Conservation (phyloP, 1,140 invertebrate species). For the Meloidogyne exigua region DNA sequence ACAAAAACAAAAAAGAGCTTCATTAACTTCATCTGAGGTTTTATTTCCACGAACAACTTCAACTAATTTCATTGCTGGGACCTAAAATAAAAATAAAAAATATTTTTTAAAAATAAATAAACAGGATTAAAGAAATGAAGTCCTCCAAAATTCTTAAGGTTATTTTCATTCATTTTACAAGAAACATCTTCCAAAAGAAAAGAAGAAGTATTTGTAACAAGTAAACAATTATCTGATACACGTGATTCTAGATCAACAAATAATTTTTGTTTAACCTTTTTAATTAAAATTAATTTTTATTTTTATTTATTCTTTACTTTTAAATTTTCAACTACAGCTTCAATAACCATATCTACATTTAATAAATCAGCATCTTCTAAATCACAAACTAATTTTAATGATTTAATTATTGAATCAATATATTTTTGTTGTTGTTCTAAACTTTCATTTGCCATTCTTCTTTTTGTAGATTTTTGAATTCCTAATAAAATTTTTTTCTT, state of each 20-base stretch:
- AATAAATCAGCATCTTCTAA: constrained; percentile 40
- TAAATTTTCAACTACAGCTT: constrained; percentile 60
- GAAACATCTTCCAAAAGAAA: constrained; percentile 80
- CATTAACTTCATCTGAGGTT: constrained; percentile 76
- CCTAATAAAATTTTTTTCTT: constrained; percentile 42
- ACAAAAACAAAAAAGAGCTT: constrained; percentile 75
- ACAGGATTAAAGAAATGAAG: constrained; percentile 86
- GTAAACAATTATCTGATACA: constrained; percentile 64
- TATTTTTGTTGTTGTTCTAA: constrained; percentile 39
- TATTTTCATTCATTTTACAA: constrained; percentile 65
- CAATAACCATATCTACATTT: constrained; percentile 54
- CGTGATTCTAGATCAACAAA: constrained; percentile 1
- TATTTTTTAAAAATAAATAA: neutral
- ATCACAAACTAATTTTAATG: constrained; percentile 37
- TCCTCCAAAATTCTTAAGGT: constrained; percentile 73
- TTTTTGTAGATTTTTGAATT: constrained; percentile 45
- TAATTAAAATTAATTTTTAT: constrained; percentile 32
- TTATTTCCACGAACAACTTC: constrained; percentile 68
- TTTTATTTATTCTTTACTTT: constrained; percentile 47
- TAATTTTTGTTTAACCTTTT: neutral
- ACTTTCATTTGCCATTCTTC: constrained; percentile 38
- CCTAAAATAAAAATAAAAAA: constrained; percentile 57
- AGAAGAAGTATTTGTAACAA: constrained; percentile 85
- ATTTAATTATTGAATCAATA: constrained; percentile 28
- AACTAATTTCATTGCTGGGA: constrained; percentile 83